These are phyloP conservation scores for Salvelinus sp. DNA, from an alignment of 2,113 vertebrate species.

Conservation along the genomic window DNA sequence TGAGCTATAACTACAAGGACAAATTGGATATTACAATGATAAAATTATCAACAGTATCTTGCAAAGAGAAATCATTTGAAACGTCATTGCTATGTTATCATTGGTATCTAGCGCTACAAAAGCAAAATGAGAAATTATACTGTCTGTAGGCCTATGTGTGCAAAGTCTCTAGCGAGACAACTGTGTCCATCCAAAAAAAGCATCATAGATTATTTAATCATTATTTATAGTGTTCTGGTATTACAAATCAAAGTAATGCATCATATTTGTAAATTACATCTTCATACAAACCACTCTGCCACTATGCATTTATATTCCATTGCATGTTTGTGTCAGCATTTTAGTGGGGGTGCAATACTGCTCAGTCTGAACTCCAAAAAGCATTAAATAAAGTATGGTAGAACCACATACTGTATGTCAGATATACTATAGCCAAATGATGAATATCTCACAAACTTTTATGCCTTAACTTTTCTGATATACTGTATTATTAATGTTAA, in stretches of 20 bases:
- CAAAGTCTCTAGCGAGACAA: not conserved
- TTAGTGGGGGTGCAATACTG: too few relatives aligned
- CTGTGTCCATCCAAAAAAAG: not conserved
- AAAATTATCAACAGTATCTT: slow-evolving; percentile 15
- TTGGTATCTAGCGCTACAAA: slow-evolving; percentile 16
- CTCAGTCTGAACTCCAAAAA: not conserved
- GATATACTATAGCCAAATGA: not conserved
- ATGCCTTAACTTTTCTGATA: not conserved
- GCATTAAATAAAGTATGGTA: not conserved
- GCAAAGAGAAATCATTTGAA: slow-evolving; percentile 23
- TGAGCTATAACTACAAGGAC: slow-evolving; percentile 2
- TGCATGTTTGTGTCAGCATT: too few relatives aligned
- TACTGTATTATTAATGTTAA: slow-evolving; percentile 20
- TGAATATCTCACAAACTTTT: not conserved
- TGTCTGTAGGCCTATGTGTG: not conserved
- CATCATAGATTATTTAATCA: not conserved
- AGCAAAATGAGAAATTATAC: slow-evolving; percentile 44
- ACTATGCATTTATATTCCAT: not conserved
- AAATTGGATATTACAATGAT: slow-evolving; percentile 19
- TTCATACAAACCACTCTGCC: not conserved
- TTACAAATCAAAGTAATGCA: too few relatives aligned
- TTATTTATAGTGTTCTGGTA: not conserved
- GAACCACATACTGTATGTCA: not conserved
- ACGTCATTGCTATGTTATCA: slow-evolving; percentile 24
- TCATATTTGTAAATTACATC: not conserved